Conservation (phyloP, 2,797 vertebrate genomes). For the Xenops minutus region DNA sequence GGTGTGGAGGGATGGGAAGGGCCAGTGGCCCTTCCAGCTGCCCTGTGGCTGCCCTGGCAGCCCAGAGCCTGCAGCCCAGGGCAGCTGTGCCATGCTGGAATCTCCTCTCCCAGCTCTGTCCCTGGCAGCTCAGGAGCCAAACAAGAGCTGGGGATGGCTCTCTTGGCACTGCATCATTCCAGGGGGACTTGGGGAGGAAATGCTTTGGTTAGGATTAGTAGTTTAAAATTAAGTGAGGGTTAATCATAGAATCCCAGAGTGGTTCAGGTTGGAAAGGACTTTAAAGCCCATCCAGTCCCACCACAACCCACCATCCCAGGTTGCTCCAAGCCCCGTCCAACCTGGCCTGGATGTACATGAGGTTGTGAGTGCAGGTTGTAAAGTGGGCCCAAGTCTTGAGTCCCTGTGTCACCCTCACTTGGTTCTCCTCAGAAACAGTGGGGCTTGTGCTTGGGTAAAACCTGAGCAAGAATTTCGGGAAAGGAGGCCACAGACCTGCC, state of each 20-base stretch:
- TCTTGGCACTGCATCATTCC: accelerated
- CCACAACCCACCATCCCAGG: not conserved
- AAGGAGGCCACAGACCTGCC: not conserved
- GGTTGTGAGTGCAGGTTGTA: not conserved
- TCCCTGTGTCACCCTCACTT: not conserved
- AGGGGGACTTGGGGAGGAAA: not conserved
- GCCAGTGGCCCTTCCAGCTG: not conserved
- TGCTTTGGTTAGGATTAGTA: not conserved
- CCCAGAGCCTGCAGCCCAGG: not conserved
- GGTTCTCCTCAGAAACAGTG: not conserved
- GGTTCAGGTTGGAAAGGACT: not conserved
- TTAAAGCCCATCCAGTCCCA: not conserved
- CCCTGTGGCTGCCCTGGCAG: not conserved
- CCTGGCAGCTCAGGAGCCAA: not conserved
- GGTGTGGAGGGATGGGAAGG: not conserved
- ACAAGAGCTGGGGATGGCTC: not conserved
- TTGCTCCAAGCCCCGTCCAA: not conserved
- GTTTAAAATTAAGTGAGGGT: not conserved
- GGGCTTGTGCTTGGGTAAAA: not conserved
- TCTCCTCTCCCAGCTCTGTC: not conserved
- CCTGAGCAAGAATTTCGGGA: not conserved
- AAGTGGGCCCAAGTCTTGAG: not conserved
- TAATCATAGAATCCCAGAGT: not conserved
- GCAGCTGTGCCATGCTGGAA: accelerated
- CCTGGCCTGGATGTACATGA: not conserved